A percentile compares a stretch with the other conserved stretches of the same genome.
Conservation (phyloP, 2,113 vertebrate species). For the Danionella cerebrum region DNA sequence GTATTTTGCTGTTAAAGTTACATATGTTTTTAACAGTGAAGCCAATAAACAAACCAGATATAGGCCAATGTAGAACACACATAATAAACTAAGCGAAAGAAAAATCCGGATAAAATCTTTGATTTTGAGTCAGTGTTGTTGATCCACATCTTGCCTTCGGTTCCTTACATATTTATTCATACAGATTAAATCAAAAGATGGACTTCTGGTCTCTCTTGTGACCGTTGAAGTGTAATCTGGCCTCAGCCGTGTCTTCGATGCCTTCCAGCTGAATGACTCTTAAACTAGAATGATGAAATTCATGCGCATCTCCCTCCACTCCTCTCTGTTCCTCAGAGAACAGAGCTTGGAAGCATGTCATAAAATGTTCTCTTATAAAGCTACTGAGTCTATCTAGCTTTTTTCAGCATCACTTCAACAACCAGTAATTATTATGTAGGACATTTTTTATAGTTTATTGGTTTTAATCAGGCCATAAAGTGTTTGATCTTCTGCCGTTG, state of each 20-base stretch:
- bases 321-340: background rate
- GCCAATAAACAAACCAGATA: background rate
- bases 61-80: background rate
- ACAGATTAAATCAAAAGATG: background rate
- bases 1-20: background rate
- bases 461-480: too few relatives aligned
- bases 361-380: too few relatives aligned
- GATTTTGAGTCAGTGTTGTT: background rate
- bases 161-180: slow-evolving; percentile 11
- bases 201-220: background rate
- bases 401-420: too few relatives aligned
- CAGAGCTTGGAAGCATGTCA: background rate
- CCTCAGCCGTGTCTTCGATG: background rate
- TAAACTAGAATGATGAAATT: slow-evolving; percentile 2
- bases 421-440: too few relatives aligned
- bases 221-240: slow-evolving; percentile 1
- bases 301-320: background rate
- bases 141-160: background rate
- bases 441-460: too few relatives aligned
- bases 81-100: background rate
- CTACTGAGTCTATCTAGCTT: too few relatives aligned
- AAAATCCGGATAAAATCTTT: background rate
- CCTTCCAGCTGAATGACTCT: slow-evolving; percentile 3
- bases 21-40: background rate
- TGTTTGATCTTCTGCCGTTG: too few relatives aligned